Evolutionary conservation across 1,140 invertebrate species (phyloP), one percentile per base, ranked within the genome.

Genomic region (Zaprionus camerounensis): DNA sequence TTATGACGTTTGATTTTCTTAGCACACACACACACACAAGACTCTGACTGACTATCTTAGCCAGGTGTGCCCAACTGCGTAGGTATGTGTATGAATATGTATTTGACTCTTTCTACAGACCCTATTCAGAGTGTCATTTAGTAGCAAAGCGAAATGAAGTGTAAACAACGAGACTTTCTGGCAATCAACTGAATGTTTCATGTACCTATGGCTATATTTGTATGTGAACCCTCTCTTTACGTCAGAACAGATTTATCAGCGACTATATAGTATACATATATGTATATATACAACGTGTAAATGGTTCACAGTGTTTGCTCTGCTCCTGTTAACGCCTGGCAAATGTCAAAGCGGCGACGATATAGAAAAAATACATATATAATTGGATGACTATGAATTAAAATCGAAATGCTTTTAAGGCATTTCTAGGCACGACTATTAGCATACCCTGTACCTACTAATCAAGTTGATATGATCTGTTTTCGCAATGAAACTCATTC

Each of bases 271-370:
- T 15, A 15, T 15, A 13, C n/a, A n/a, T n/a, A n/a, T 15, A 38
- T 38, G 15, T 22, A 49, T 7, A 20, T 49, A 51, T 20, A 13
- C 11, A 4, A 51, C 20, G 2, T 46, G 13, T 38, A 15, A 38
- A 6, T 46, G 41, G 41, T 15, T 6, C 41, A 46, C 41, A 46
- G 41, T 46, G 15, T 15, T n/a, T 46, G 15, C n/a, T 17, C 6
- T 24, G 17, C 46, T 11, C 46, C 20, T 22, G 13, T 51, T 4
- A 11, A 5, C 46, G 46, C n/a, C 41, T 44, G 41, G 20, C 46
- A 51, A 51, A 51, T 51, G 46, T 51, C 46, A 51, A 11, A 51
- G 46, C 20, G 12, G 38, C 38, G 20, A 51, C 46, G 20, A n/a
- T 46, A 2, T 17, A 13, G 11, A 4, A 11, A 20, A 51, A 12